phyloP scores from a whole-genome alignment of 2,797 vertebrate genomes.

The Eidolon dupreanum region DNA sequence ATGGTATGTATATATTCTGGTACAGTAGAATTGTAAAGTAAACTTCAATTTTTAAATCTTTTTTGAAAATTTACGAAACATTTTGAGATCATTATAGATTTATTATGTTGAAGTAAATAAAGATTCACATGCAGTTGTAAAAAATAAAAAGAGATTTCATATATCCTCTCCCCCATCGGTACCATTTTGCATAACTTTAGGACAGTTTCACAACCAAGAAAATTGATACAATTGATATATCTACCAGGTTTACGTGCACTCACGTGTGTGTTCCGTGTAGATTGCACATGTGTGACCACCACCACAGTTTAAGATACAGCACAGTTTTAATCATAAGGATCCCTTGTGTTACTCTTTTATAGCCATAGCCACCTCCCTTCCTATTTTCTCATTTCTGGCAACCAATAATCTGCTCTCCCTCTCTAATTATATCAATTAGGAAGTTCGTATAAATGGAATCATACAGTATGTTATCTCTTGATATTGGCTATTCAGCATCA shows the following conservation, averaged over 20 bases:
- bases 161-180: not conserved
- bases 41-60: not conserved
- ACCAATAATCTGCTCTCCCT: not conserved
- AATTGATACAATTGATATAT: not conserved
- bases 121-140: not conserved
- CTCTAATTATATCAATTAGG: not conserved
- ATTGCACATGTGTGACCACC: not conserved
- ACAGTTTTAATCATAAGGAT: not conserved
- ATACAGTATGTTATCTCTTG: not conserved
- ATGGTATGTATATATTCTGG: not conserved
- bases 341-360: not conserved
- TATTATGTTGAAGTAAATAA: not conserved
- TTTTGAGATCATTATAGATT: constrained; percentile 6
- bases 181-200: not conserved
- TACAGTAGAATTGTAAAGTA: not conserved
- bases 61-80: not conserved
- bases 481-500: not conserved
- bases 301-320: not conserved
- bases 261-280: not conserved
- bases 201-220: not conserved
- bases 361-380: not conserved
- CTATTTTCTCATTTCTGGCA: not conserved
- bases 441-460: not conserved
- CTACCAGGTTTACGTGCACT: not conserved
- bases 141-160: not conserved